Base-by-base conservation (phyloP, 2,113 vertebrate species). In the Sphyrna mokarran region DNA sequence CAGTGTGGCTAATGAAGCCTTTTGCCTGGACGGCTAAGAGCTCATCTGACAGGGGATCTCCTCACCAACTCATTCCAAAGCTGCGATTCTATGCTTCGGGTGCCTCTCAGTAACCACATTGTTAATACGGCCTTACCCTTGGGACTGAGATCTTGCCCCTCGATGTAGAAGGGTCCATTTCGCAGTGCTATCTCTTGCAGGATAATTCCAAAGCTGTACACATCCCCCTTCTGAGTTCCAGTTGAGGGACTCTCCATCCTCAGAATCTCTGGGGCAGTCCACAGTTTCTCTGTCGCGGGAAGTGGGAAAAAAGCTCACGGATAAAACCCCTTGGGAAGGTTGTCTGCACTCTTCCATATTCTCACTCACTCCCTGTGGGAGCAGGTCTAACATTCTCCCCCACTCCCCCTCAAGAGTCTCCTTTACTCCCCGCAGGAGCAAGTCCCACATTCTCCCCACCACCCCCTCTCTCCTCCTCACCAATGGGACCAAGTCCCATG, bases 141-240 rank as follows among this genome's bases (percentile, higher is more conserved):
- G 5, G 99, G 98, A 66, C 98, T 98, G 69, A 98, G 97, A 0
- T 98, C 97, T 16, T 97, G 43, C 0, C 98, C 97, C 83, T 99
- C 98, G 80, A 99, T 96, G 4, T 98, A 97, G 98, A 98, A 99
- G 95, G 98, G 98, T 0, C 98, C 98, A 0, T 96, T 97, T 26
- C 98, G 97, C 89, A 99, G 97, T 3, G 98, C 99, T 4, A 99
- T 97, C 96, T 99, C 99, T 96, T 99, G 99, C 83, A 99, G 97
- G 96, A 99, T 98, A 97, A 99, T 98, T 0, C 98, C 97, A 0
- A 99, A 99, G 96, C 98, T 99, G 97, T 99, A 99, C 0, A 99
- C 97, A 0, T 99, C 99, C 0, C 98, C 98, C 54, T 98, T 98
- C 97, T 98, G 98, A 0, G 98, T 98, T 0, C 99, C 98, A 0